phyloP scores from a whole-genome alignment of 2,113 vertebrate species.

The Microtus oregoni region DNA sequence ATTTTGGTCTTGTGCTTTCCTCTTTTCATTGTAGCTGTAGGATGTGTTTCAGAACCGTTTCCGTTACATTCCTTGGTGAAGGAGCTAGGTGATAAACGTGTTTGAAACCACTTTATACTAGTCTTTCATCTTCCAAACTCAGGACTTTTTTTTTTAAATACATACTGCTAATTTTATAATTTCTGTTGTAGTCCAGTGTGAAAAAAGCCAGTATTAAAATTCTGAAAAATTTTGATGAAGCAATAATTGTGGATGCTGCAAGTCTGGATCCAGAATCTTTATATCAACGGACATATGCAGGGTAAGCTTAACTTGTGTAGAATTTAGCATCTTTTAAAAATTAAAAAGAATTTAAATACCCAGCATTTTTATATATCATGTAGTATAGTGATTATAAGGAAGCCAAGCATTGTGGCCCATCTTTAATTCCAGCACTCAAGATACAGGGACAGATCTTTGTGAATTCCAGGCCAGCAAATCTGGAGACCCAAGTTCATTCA shows the following conservation, averaged over 20 bases:
- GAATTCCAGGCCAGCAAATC: neutral
- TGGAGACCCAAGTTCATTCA: neutral
- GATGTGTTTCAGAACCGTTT: constrained; percentile 28
- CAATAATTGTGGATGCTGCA: constrained; percentile 97
- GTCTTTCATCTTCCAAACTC: constrained; percentile 4
- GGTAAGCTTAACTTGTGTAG: constrained; percentile 88
- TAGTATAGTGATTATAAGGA: neutral
- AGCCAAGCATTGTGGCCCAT: neutral
- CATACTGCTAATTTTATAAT: constrained; percentile 79
- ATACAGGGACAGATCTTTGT: neutral
- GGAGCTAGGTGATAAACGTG: neutral
- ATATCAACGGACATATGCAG: constrained; percentile 97
- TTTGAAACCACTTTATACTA: neutral
- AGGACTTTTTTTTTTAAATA: neutral
- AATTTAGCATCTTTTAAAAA: neutral
- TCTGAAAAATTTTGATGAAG: constrained; percentile 99
- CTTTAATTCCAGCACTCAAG: neutral
- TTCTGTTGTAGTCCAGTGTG: constrained; percentile 87
- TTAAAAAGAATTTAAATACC: neutral
- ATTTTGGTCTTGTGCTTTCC: neutral
- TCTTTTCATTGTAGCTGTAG: neutral
- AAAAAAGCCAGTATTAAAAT: constrained; percentile 97
- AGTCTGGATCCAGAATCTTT: constrained; percentile 98
- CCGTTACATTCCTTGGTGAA: neutral
- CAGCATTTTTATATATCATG: neutral